A percentile compares a stretch with the other conserved stretches of the same genome.
Conservation (phyloP, 2,888 invertebrate species). For the Tridacna gigas region DNA sequence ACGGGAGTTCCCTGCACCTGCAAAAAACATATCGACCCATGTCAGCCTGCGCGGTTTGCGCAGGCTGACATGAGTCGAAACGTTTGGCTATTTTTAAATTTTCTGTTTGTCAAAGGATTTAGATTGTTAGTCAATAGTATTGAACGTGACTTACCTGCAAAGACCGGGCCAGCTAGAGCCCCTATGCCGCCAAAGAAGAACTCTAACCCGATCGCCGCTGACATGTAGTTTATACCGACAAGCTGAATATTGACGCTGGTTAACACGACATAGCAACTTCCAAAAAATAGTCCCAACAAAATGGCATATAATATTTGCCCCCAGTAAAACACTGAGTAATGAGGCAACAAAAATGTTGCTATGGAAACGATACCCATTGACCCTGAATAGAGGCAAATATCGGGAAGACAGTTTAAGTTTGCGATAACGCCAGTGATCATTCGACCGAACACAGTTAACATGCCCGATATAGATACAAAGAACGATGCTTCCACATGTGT, state of each 20-base stretch:
- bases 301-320: constrained; percentile 52
- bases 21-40: no score
- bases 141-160: constrained; percentile 44
- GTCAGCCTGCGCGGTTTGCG: no score
- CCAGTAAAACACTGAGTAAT: constrained; percentile 22
- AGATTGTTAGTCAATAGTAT: neutral
- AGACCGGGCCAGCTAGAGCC: constrained; percentile 52
- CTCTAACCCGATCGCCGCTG: constrained; percentile 53
- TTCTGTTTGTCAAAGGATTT: neutral
- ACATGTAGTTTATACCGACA: constrained; percentile 51
- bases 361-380: constrained; percentile 44
- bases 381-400: constrained; percentile 43
- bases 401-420: constrained; percentile 32
- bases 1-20: no score
- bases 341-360: constrained; percentile 46
- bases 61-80: no score
- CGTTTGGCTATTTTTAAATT: no score
- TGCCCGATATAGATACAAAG: constrained; percentile 46
- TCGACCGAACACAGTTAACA: constrained; percentile 40
- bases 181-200: constrained; percentile 59
- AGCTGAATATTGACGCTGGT: constrained; percentile 46
- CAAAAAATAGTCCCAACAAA: constrained; percentile 50
- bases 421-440: constrained; percentile 44
- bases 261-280: constrained; percentile 51
- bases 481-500: constrained; percentile 42